Evolutionary conservation across 1,140 invertebrate genomes (phyloP).

Genomic region (Ericerus pela): DNA sequence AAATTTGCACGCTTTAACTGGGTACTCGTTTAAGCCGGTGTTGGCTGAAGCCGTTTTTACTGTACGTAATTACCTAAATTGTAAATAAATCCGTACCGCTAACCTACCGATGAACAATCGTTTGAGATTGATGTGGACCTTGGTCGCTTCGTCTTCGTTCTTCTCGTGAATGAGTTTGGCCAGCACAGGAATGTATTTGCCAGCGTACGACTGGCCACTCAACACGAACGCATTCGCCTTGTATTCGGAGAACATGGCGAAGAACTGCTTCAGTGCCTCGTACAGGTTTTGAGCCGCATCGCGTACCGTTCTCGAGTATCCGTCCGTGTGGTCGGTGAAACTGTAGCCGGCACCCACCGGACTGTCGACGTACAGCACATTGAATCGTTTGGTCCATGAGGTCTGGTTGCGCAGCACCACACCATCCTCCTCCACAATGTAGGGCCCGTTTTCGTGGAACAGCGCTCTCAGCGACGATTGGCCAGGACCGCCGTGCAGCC

Average conservation of each 20-base stretch:
- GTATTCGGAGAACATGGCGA: slow-evolving; percentile 50
- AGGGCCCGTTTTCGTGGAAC: slow-evolving; percentile 46
- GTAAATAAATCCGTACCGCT: too few species aligned
- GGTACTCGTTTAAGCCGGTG: too few species aligned
- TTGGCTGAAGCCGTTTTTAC: too few species aligned
- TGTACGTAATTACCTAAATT: too few species aligned
- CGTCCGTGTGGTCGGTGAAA: slow-evolving; percentile 32
- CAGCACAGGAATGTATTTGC: slow-evolving; percentile 64
- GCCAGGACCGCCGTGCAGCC: slow-evolving; percentile 66
- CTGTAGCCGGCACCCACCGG: slow-evolving; percentile 67
- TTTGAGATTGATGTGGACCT: slow-evolving; percentile 38
- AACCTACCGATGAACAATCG: slow-evolving; percentile 70
- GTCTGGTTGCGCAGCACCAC: slow-evolving; percentile 26
- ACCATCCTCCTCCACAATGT: slow-evolving; percentile 22
- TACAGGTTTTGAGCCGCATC: slow-evolving; percentile 33
- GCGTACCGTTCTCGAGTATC: slow-evolving; percentile 49
- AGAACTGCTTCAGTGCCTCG: slow-evolving; percentile 40
- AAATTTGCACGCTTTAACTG: too few species aligned
- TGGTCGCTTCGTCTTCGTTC: slow-evolving; percentile 37
- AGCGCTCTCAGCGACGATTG: slow-evolving; percentile 51
- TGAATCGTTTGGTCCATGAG: slow-evolving; percentile 59
- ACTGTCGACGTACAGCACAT: slow-evolving; percentile 73
- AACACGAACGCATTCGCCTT: slow-evolving; percentile 54
- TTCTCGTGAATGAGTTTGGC: slow-evolving; percentile 56
- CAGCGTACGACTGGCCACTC: slow-evolving; percentile 74